Percentiles rank a stretch among this genome's conserved stretches.
These are phyloP conservation scores for Anoplolepis gracilipes DNA, from an alignment of 1,140 invertebrate species.

Conservation along the genomic window DNA sequence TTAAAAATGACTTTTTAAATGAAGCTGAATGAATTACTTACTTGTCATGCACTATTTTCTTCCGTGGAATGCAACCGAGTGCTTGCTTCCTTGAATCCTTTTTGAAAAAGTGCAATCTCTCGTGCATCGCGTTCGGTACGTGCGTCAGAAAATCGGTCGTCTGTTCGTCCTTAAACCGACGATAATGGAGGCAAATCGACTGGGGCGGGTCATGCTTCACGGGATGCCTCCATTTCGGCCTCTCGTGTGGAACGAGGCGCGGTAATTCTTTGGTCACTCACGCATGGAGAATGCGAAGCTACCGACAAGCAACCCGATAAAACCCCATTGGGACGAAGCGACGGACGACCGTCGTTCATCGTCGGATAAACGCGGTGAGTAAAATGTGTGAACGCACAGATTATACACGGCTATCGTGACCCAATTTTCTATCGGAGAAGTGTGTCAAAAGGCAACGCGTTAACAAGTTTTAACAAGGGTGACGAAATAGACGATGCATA, in stretches of 20 bases:
- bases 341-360: not conserved
- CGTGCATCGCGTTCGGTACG: not conserved
- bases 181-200: slow-evolving; percentile 47
- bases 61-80: not conserved
- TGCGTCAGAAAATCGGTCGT: not conserved
- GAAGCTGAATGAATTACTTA: too few species aligned
- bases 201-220: slow-evolving; percentile 44
- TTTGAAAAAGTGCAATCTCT: not conserved
- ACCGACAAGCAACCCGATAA: not conserved
- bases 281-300: slow-evolving; percentile 47
- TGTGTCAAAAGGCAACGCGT: not conserved
- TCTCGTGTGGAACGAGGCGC: slow-evolving; percentile 57
- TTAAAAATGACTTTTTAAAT: too few species aligned
- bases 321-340: not conserved
- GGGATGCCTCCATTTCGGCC: slow-evolving; percentile 33
- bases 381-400: not conserved
- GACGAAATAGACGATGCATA: not conserved
- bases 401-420: not conserved
- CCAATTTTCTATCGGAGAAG: not conserved
- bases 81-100: not conserved
- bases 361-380: slow-evolving; percentile 5
- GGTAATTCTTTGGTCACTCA: slow-evolving; percentile 59
- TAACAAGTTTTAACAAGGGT: not conserved
- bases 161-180: not conserved
- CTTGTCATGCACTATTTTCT: not conserved